Percentiles rank a stretch among this genome's conserved stretches.
phyloP scores from a whole-genome alignment of 1,140 invertebrate genomes.

The Carcinoscorpius rotundicauda region DNA sequence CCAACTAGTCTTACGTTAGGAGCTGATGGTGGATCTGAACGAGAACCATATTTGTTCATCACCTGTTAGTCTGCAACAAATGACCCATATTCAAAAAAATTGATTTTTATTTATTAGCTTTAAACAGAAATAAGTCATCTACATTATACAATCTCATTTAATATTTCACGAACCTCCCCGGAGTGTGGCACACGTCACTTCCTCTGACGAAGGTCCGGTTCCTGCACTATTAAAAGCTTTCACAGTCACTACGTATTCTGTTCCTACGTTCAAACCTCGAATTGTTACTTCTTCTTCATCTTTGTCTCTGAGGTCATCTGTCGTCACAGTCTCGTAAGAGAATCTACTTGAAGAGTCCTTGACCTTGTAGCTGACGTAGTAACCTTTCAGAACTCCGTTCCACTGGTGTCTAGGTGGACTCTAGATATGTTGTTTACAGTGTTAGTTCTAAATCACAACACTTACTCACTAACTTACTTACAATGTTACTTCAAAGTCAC shows the following conservation, averaged over 20 bases:
- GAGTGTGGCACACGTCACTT: conserved; percentile 21
- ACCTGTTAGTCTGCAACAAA: too few relatives aligned
- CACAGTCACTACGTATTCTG: conserved; percentile 25
- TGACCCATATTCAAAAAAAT: too few relatives aligned
- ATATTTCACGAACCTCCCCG: conserved; percentile 14
- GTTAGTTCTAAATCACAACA: too few relatives aligned
- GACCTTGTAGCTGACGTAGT: conserved; percentile 34
- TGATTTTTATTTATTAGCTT: too few relatives aligned
- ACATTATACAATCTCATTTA: too few relatives aligned
- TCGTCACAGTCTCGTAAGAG: conserved; percentile 15
- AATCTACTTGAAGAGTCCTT: conserved; percentile 9
- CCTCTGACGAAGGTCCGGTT: conserved; percentile 24
- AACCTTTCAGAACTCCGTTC: conserved; percentile 85
- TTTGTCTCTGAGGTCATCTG: conserved; percentile 9
- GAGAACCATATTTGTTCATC: too few relatives aligned
- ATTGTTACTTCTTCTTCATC: conserved; percentile 24
- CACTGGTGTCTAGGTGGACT: conserved; percentile 73
- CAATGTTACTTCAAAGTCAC: neutral
- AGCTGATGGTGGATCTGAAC: too few relatives aligned
- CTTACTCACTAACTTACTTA: neutral
- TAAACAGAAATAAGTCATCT: too few relatives aligned
- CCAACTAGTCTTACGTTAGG: too few relatives aligned
- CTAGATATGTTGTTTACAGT: conserved; percentile 8
- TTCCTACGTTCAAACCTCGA: conserved; percentile 21
- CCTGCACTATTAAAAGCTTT: conserved; percentile 26